Conservation (phyloP, 92 coral and sea anemone genomes). For the Phenganax marumi region DNA sequence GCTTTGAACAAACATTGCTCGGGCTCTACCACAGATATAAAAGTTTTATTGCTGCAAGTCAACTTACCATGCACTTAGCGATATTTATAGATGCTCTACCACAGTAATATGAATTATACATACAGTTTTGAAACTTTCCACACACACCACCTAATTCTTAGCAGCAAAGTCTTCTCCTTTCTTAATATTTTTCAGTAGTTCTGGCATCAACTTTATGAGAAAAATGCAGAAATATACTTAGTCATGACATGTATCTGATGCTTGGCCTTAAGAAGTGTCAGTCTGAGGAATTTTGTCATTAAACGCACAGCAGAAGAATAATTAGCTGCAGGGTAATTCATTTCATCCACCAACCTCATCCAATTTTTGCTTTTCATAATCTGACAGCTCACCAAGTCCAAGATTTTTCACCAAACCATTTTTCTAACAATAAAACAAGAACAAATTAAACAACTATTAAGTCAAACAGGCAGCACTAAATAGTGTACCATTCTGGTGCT, state of each 20-base stretch:
- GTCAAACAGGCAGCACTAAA: neutral
- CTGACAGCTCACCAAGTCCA: slow-evolving; percentile 78
- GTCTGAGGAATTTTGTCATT: neutral
- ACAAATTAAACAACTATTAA: neutral
- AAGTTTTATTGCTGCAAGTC: neutral
- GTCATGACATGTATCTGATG: too few species aligned
- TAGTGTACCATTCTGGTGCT: too few species aligned
- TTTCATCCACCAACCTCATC: slow-evolving; percentile 66
- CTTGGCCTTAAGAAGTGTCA: too few species aligned
- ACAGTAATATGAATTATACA: neutral
- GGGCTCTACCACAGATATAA: neutral
- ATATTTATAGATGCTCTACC: too few species aligned
- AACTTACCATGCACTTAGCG: too few species aligned
- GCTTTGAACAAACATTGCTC: neutral
- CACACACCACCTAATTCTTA: slow-evolving; percentile 18
- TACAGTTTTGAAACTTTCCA: neutral
- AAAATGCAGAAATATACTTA: neutral
- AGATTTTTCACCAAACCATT: slow-evolving; percentile 81
- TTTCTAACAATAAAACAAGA: slow-evolving; percentile 56
- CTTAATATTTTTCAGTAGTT: slow-evolving; percentile 79
- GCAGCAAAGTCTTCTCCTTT: slow-evolving; percentile 86
- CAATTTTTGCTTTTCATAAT: slow-evolving; percentile 75
- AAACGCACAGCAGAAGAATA: neutral
- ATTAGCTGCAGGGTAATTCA: neutral
- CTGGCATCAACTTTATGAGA: slow-evolving; percentile 71